Conservation (phyloP, 2,888 invertebrate species). For the Rotaria sp. region DNA sequence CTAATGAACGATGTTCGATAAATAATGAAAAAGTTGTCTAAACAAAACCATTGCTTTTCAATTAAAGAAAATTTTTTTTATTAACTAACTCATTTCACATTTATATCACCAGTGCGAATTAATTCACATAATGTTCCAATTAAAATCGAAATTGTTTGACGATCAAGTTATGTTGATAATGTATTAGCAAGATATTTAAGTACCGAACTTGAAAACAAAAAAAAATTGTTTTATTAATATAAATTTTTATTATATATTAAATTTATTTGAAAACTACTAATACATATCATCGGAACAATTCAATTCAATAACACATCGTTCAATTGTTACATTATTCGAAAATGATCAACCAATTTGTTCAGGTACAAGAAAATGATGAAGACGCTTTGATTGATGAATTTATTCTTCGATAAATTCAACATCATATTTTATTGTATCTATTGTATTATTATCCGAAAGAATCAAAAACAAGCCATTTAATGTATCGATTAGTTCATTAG, state of each 20-base stretch:
- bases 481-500: background rate
- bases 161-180: background rate
- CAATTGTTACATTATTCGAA: background rate
- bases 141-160: background rate
- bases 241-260: background rate
- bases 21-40: background rate
- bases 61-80: background rate
- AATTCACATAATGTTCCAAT: constrained; percentile 8
- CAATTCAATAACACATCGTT: constrained; percentile 9
- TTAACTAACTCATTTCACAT: background rate
- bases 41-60: background rate
- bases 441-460: background rate
- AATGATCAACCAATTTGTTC: background rate
- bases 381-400: background rate
- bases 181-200: background rate
- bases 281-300: constrained; percentile 19
- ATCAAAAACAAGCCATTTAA: background rate
- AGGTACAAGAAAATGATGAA: background rate
- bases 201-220: background rate
- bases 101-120: background rate
- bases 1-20: background rate
- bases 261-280: background rate
- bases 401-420: constrained; percentile 16
- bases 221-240: too few species aligned
- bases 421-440: background rate